Evolutionary conservation across 2,888 invertebrate genomes (phyloP).

Genomic region (Ypsolopha scabrella): DNA sequence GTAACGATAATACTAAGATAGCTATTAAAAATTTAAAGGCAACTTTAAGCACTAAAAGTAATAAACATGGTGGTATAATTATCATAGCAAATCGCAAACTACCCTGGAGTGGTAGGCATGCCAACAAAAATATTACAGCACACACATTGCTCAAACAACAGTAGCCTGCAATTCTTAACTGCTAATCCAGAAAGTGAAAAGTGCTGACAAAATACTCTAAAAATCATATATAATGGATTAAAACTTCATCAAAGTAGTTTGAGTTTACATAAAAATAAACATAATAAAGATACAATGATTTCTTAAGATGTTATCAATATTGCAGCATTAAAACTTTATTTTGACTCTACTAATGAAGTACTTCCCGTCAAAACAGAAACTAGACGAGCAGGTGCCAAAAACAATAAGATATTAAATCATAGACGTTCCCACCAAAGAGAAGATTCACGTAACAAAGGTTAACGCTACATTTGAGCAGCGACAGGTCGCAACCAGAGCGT

Average conservation of each 20-base stretch:
- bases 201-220: no score
- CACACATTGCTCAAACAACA: neutral
- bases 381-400: neutral
- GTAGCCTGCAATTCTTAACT: neutral
- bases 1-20: slow-evolving; percentile 36
- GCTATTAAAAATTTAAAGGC: slow-evolving; percentile 31
- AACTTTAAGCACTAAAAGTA: slow-evolving; percentile 2
- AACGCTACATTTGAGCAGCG: slow-evolving; percentile 31
- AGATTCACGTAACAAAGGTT: slow-evolving; percentile 17
- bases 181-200: neutral
- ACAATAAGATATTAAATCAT: slow-evolving; percentile 17
- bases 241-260: no score
- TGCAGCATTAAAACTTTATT: neutral
- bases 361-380: neutral
- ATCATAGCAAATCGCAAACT: neutral
- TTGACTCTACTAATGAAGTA: neutral
- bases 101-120: neutral
- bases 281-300: no score
- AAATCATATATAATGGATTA: no score
- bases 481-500: slow-evolving; percentile 55
- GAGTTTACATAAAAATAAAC: no score
- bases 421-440: slow-evolving; percentile 7
- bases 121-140: neutral
- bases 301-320: no score
- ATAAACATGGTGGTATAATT: neutral